Evolutionary conservation across 2,797 vertebrate genomes (phyloP).

Genomic region (Cyprinodon diabolis): DNA sequence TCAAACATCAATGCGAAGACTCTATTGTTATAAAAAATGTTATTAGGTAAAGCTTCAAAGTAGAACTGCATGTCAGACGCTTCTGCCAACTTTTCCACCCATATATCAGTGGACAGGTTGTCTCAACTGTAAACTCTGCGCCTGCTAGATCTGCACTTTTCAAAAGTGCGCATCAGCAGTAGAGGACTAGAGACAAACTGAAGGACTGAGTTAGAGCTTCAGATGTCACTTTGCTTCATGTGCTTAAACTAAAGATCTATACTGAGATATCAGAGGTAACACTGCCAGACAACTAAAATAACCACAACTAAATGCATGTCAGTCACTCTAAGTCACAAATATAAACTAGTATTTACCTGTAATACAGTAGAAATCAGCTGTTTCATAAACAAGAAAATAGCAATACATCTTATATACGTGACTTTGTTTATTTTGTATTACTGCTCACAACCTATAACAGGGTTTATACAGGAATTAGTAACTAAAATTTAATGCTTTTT

Average conservation of each 20-base stretch:
- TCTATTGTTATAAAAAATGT: not conserved
- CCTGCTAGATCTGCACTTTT: constrained; percentile 55
- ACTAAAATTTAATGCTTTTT: no score
- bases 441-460: no score
- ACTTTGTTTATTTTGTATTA: not conserved
- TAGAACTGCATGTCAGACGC: constrained; percentile 8
- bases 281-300: not conserved
- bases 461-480: no score
- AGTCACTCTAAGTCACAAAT: not conserved
- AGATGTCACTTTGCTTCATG: constrained; percentile 50
- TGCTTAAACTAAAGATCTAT: not conserved
- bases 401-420: no score
- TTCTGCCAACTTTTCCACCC: constrained; percentile 51
- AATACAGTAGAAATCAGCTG: no score
- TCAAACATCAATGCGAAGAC: not conserved
- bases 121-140: constrained; percentile 63
- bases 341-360: not conserved
- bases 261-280: not conserved
- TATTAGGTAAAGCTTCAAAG: not conserved
- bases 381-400: no score
- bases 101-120: constrained; percentile 35
- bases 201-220: constrained; percentile 34
- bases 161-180: constrained; percentile 33
- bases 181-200: constrained; percentile 20
- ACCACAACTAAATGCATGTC: not conserved